Percentiles rank a stretch among this genome's conserved stretches.
Evolutionary conservation across 2,113 vertebrate species (phyloP).

Genomic region (Rhinolophus sinicus): DNA sequence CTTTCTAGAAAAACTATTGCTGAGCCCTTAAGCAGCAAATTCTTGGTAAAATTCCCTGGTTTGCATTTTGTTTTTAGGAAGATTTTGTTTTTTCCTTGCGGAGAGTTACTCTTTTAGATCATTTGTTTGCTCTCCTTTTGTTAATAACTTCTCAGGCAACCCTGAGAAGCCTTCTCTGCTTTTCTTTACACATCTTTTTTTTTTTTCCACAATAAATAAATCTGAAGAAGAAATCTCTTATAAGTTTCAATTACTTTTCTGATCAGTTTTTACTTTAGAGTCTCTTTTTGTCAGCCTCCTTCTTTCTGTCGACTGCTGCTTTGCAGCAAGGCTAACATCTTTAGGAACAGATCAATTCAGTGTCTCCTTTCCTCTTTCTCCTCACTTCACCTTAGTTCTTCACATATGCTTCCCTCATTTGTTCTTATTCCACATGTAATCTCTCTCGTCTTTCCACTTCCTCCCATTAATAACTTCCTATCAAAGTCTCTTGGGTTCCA

Average conservation of each 20-base stretch:
- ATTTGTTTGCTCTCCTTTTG: neutral
- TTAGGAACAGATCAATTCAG: neutral
- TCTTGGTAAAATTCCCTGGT: neutral
- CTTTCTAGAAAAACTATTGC: slow-evolving; percentile 16
- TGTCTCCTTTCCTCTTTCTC: neutral
- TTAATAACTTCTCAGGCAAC: slow-evolving; percentile 11
- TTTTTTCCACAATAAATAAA: neutral
- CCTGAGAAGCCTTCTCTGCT: neutral
- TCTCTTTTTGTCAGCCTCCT: neutral
- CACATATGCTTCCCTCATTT: neutral
- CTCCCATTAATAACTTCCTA: slow-evolving; percentile 33
- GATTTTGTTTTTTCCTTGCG: neutral
- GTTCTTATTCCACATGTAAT: neutral
- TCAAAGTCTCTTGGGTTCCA: neutral
- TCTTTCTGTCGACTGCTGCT: neutral
- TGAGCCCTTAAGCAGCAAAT: neutral
- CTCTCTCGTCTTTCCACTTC: slow-evolving; percentile 30
- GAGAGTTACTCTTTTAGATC: neutral
- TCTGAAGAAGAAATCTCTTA: neutral
- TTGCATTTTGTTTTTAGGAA: neutral
- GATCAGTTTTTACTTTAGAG: neutral
- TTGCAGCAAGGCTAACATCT: neutral
- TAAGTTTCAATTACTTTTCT: neutral
- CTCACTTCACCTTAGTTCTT: neutral
- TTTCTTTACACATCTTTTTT: neutral